These are phyloP conservation scores for Leptinotarsa lineolata DNA, from an alignment of 1,140 invertebrate species.

Conservation along the genomic window DNA sequence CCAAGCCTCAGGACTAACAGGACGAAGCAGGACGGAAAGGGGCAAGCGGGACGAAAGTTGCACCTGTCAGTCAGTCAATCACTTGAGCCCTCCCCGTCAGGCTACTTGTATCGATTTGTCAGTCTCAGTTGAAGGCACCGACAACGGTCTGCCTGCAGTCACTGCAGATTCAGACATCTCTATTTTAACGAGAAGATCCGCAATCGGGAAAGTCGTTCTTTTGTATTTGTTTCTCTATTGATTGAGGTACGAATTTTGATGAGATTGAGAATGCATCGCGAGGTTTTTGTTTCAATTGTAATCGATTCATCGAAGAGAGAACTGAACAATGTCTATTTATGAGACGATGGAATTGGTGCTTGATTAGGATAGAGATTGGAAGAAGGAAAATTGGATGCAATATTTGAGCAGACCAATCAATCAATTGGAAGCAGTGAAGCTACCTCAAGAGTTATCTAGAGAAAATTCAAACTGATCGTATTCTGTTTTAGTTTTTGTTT, in stretches of 20 bases:
- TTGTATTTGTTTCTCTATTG: neutral
- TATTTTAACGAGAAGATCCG: conserved; percentile 27
- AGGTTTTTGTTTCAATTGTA: neutral
- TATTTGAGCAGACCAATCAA: too few relatives aligned
- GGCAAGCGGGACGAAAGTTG: conserved; percentile 26
- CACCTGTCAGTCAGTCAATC: conserved; percentile 41
- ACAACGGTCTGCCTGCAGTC: conserved; percentile 29
- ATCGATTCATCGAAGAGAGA: neutral
- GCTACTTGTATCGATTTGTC: conserved; percentile 40
- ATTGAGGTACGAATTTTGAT: neutral
- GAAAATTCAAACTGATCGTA: too few relatives aligned
- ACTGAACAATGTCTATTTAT: too few relatives aligned
- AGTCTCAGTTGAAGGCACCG: conserved; percentile 30
- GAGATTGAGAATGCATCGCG: neutral
- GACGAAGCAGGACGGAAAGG: conserved; percentile 14
- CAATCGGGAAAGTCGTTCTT: neutral
- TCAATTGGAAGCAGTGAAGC: too few relatives aligned
- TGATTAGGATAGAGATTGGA: too few relatives aligned
- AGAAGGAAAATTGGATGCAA: too few relatives aligned
- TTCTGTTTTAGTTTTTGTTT: too few relatives aligned
- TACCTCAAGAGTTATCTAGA: too few relatives aligned
- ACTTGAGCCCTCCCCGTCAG: conserved; percentile 35
- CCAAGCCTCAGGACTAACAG: conserved; percentile 14
- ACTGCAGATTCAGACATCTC: conserved; percentile 33
- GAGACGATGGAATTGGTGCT: too few relatives aligned